Conservation (phyloP, 2,888 invertebrate genomes). For the Elysia crispata region DNA sequence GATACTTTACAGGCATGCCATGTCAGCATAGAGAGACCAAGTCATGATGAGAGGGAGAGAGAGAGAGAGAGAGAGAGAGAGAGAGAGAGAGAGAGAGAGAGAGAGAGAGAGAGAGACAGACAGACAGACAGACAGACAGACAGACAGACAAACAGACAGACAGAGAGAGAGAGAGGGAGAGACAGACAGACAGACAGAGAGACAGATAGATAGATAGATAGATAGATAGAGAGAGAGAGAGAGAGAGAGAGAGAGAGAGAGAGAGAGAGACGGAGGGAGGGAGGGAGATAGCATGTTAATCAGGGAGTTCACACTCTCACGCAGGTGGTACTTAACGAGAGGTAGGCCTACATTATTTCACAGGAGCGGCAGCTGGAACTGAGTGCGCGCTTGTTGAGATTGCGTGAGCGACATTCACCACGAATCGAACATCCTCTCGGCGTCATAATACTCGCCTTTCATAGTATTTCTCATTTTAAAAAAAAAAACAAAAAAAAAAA, state of each 20-base stretch:
- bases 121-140: conserved; percentile 31
- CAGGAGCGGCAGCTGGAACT: too few species aligned
- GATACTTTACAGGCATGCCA: too few species aligned
- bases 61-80: conserved; percentile 16
- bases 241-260: not conserved
- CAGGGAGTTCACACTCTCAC: not conserved
- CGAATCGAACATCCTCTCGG: too few species aligned
- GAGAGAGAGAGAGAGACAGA: conserved; percentile 29
- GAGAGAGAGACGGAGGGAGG: conserved; percentile 9
- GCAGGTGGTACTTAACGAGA: not conserved
- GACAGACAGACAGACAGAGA: conserved; percentile 25
- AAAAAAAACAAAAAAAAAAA: too few species aligned
- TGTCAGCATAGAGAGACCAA: too few species aligned
- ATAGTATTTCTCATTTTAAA: too few species aligned
- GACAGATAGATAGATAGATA: not conserved
- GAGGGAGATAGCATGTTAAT: not conserved
- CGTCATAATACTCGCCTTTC: too few species aligned
- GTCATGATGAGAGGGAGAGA: not conserved
- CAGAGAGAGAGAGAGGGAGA: conserved; percentile 26
- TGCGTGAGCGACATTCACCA: too few species aligned
- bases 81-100: conserved; percentile 21
- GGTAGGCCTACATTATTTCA: too few species aligned
- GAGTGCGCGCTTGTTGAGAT: too few species aligned
- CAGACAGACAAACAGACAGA: too few species aligned
- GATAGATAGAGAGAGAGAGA: not conserved